These are phyloP conservation scores for Chaetura pelagica DNA, from an alignment of 2,113 vertebrate species.

Conservation along the genomic window DNA sequence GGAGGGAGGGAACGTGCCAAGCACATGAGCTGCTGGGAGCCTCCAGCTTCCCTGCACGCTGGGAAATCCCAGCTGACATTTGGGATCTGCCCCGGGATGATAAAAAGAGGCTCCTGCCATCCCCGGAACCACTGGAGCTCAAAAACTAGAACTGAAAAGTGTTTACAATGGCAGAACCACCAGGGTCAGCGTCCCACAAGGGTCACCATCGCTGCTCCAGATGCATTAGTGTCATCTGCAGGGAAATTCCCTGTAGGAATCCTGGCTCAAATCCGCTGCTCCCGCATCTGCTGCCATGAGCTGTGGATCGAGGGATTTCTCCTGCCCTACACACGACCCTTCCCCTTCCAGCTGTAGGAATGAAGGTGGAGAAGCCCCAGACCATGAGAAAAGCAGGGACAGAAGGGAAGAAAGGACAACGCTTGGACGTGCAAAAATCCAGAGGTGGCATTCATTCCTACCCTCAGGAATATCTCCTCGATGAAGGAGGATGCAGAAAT, in stretches of 20 bases:
- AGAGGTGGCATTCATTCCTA: neutral
- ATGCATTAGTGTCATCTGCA: neutral
- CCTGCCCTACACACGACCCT: fast-evolving
- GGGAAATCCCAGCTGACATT: neutral
- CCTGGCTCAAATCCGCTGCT: neutral
- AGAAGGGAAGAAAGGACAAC: too few relatives aligned
- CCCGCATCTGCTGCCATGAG: fast-evolving
- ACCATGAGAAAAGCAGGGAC: fast-evolving
- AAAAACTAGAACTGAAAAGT: neutral
- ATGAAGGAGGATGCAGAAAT: fast-evolving
- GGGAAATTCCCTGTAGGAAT: neutral
- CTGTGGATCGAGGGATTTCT: neutral
- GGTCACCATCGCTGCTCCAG: neutral
- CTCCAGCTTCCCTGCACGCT: neutral
- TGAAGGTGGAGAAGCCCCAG: neutral
- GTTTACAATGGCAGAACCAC: neutral
- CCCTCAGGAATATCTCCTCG: fast-evolving
- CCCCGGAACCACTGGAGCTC: neutral
- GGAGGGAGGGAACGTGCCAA: fast-evolving
- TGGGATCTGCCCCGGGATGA: neutral
- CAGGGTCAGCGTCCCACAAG: neutral
- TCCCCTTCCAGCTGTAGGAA: neutral
- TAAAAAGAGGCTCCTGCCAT: neutral
- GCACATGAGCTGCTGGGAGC: neutral
- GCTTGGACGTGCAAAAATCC: neutral